A percentile compares a stretch with the other conserved stretches of the same genome.
phyloP scores from a whole-genome alignment of 2,797 vertebrate genomes.

The Discoglossus pictus region DNA sequence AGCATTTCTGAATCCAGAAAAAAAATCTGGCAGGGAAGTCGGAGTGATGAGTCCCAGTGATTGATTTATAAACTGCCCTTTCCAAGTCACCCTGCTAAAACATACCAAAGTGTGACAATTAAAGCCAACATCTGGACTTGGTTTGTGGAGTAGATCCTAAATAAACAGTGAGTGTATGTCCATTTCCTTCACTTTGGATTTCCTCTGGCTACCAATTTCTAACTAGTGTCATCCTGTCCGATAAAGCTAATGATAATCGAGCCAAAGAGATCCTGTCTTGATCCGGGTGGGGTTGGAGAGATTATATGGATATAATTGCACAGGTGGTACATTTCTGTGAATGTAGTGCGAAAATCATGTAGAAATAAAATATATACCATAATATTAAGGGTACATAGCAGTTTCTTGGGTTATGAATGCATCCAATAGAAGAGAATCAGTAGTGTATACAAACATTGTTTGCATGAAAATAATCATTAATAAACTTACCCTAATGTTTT shows the following conservation, averaged over 20 bases:
- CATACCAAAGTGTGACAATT: slow-evolving; percentile 64
- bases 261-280: slow-evolving; percentile 1
- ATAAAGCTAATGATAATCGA: slow-evolving; percentile 58
- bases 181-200: slow-evolving; percentile 69
- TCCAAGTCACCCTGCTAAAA: slow-evolving; percentile 62
- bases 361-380: too few relatives aligned
- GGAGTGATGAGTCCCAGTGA: slow-evolving; percentile 63
- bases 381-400: too few relatives aligned
- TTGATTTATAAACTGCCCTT: slow-evolving; percentile 73
- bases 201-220: slow-evolving; percentile 67
- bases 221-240: slow-evolving; percentile 63
- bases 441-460: too few relatives aligned
- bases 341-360: too few relatives aligned
- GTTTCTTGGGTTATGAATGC: too few relatives aligned
- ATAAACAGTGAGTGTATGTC: slow-evolving; percentile 68
- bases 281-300: neutral
- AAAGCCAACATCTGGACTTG: slow-evolving; percentile 80
- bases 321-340: too few relatives aligned
- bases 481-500: too few relatives aligned
- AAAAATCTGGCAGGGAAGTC: slow-evolving; percentile 54
- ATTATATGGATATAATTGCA: too few relatives aligned
- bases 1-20: slow-evolving; percentile 9
- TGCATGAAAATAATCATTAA: too few relatives aligned
- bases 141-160: slow-evolving; percentile 66
- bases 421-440: too few relatives aligned